These are phyloP conservation scores for Phaenicophaeus curvirostris DNA, from an alignment of 2,797 vertebrate species.

Conservation along the genomic window DNA sequence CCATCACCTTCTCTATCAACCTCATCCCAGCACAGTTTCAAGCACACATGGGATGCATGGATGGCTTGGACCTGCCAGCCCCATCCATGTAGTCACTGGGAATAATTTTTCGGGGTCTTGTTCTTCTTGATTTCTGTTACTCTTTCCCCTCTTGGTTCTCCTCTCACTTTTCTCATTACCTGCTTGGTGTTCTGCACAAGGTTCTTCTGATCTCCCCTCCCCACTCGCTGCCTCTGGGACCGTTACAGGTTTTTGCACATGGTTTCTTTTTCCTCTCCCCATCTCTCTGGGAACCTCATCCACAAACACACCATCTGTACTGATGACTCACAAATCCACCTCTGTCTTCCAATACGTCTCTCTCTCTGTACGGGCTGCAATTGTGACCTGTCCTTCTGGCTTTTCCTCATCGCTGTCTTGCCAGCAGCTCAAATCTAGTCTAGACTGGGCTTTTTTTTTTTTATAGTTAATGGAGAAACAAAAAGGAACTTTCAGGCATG, in stretches of 20 bases:
- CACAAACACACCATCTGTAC: not conserved
- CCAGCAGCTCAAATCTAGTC: slow-evolving; percentile 17
- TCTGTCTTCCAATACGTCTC: not conserved
- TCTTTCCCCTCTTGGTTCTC: not conserved
- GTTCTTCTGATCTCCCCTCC: not conserved
- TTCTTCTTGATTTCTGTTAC: not conserved
- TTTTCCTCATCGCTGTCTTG: not conserved
- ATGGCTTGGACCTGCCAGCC: not conserved
- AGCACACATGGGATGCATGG: accelerated
- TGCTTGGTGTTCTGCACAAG: not conserved
- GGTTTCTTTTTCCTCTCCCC: not conserved
- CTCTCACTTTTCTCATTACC: not conserved
- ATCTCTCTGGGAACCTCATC: not conserved
- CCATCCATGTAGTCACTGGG: not conserved
- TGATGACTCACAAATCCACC: slow-evolving; percentile 5
- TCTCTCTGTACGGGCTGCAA: not conserved
- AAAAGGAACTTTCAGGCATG: not conserved
- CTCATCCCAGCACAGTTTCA: not conserved
- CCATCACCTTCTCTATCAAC: not conserved
- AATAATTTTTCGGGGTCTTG: not conserved
- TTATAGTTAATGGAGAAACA: not conserved
- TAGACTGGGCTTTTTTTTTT: not conserved
- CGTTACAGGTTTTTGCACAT: not conserved
- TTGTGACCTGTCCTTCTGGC: slow-evolving; percentile 27
- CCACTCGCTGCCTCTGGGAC: not conserved